Percentiles rank a stretch among this genome's conserved stretches.
phyloP scores from a whole-genome alignment of 2,888 invertebrate species.

The Cosmorhoe ocellata region DNA sequence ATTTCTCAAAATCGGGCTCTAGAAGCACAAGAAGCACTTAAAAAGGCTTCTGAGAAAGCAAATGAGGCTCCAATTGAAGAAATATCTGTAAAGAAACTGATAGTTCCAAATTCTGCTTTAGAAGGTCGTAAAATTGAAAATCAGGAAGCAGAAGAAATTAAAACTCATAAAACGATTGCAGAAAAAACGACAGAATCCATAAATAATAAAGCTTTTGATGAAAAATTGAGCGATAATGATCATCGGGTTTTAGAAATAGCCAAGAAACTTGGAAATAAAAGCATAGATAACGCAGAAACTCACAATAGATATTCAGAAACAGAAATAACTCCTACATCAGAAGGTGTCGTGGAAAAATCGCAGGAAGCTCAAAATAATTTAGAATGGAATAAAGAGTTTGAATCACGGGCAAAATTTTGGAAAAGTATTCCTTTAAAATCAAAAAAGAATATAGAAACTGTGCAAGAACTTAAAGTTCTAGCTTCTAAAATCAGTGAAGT shows the following conservation, averaged over 20 bases:
- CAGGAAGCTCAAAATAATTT: constrained; percentile 20
- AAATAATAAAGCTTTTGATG: background rate
- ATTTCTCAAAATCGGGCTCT: background rate
- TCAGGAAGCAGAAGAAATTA: too few species aligned
- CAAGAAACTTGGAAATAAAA: background rate
- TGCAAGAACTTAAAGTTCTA: background rate
- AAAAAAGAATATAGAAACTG: background rate
- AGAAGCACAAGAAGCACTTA: background rate
- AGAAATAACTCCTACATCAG: background rate
- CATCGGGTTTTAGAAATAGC: too few species aligned
- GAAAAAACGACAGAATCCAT: background rate
- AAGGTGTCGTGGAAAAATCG: background rate
- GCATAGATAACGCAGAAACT: background rate
- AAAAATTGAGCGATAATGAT: too few species aligned
- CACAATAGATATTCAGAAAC: too few species aligned
- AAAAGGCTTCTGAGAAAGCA: background rate
- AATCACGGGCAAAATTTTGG: constrained; percentile 62
- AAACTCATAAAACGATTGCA: too few species aligned
- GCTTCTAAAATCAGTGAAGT: background rate
- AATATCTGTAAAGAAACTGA: too few species aligned
- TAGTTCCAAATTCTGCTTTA: too few species aligned
- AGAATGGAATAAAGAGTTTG: constrained; percentile 61
- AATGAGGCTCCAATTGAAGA: background rate
- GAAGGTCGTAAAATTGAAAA: too few species aligned
- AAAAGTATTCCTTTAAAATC: constrained; percentile 9